Percentiles rank a stretch among this genome's conserved stretches.
Conservation (phyloP, 2,113 vertebrate genomes). For the Notarius quadriscutis region DNA sequence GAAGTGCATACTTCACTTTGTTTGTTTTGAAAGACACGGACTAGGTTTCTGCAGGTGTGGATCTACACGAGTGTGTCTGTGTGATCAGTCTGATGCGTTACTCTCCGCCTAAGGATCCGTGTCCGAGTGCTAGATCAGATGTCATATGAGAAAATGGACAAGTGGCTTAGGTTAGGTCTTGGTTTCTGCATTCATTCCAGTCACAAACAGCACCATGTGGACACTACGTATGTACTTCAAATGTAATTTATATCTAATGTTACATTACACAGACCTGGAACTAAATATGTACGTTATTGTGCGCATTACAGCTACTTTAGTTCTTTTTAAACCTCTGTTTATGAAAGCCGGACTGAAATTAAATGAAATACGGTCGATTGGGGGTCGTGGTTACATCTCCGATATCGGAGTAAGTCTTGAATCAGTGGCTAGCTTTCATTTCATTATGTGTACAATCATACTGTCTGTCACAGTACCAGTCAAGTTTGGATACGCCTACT, state of each 20-base stretch:
- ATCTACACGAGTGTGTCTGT: neutral
- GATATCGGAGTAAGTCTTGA: constrained; percentile 8
- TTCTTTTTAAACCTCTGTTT: constrained; percentile 31
- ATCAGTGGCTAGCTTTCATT: constrained; percentile 14
- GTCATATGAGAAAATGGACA: constrained; percentile 10
- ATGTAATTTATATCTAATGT: constrained; percentile 30
- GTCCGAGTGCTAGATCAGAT: neutral
- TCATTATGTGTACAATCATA: constrained; percentile 24
- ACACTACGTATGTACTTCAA: constrained; percentile 26
- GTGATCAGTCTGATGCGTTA: neutral
- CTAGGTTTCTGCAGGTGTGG: constrained; percentile 10
- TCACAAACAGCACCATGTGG: constrained; percentile 17
- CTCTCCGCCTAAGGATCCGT: constrained; percentile 5
- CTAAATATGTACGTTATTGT: constrained; percentile 38
- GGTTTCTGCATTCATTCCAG: constrained; percentile 38
- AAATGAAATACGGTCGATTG: constrained; percentile 3
- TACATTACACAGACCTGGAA: constrained; percentile 33
- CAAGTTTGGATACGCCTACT: too few relatives aligned
- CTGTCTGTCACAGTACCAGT: neutral
- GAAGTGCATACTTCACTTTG: constrained; percentile 1
- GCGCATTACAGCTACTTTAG: constrained; percentile 22
- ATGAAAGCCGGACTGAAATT: constrained; percentile 27
- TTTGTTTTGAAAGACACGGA: constrained; percentile 4
- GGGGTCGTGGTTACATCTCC: constrained; percentile 10
- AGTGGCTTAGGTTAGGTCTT: neutral